Percentiles rank a stretch among this genome's conserved stretches.
These are phyloP conservation scores for Lasiurus borealis DNA, from an alignment of 2,113 vertebrate genomes.

Conservation along the genomic window DNA sequence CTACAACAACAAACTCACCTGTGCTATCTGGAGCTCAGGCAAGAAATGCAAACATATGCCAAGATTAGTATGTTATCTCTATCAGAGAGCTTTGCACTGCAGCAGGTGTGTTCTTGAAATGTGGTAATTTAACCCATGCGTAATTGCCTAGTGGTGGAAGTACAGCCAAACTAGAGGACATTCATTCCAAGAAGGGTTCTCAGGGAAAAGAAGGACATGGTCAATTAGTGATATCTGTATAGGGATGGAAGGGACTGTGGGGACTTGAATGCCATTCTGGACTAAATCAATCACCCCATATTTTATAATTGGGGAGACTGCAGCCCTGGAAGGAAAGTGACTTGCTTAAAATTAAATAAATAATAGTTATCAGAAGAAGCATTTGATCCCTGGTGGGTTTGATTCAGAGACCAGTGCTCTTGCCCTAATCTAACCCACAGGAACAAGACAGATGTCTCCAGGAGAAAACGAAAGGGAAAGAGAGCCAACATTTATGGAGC, in stretches of 20 bases:
- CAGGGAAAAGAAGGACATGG: not conserved
- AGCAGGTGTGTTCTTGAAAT: constrained; percentile 10
- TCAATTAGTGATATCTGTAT: not conserved
- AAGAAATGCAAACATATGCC: not conserved
- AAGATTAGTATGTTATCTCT: not conserved
- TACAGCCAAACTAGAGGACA: not conserved
- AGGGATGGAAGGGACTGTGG: not conserved
- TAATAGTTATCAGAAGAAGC: not conserved
- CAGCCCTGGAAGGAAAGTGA: not conserved
- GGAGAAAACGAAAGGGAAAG: not conserved
- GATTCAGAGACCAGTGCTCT: not conserved
- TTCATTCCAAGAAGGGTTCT: not conserved
- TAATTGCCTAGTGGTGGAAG: not conserved
- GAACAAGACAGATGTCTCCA: not conserved
- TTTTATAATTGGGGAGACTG: not conserved
- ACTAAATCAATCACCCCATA: not conserved
- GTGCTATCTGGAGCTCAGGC: not conserved
- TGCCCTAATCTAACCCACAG: not conserved
- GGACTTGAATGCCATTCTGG: not conserved
- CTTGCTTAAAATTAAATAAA: not conserved
- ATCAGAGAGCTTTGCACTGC: constrained; percentile 16
- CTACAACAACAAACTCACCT: not conserved
- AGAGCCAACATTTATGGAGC: not conserved
- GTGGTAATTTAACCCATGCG: not conserved
- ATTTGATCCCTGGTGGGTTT: not conserved